Conservation (phyloP, 2,888 invertebrate species). For the Dilophus febrilis region DNA sequence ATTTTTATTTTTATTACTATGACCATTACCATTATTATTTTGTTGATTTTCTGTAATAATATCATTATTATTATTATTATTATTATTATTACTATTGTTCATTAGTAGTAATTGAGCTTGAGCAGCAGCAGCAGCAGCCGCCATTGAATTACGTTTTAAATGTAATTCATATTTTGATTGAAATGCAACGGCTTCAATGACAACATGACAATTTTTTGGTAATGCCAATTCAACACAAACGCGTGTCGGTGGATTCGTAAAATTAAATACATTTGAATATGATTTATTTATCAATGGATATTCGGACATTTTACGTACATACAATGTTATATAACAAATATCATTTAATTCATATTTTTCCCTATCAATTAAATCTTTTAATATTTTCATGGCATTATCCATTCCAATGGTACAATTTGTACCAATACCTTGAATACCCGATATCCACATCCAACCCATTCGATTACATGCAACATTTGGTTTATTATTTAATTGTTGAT, state of each 20-base stretch:
- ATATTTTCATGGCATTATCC: constrained; percentile 52
- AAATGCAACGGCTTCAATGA: constrained; percentile 56
- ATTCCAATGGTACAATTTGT: constrained; percentile 46
- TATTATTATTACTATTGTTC: no score
- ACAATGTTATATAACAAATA: constrained; percentile 67
- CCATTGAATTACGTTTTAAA: no score
- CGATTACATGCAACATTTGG: constrained; percentile 46
- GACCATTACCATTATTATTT: no score
- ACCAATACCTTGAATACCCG: constrained; percentile 58
- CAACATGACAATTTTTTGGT: constrained; percentile 49
- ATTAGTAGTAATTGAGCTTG: no score
- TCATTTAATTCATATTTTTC: constrained; percentile 37
- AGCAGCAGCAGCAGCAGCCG: no score
- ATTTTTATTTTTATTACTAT: constrained; percentile 15
- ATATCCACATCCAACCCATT: constrained; percentile 73
- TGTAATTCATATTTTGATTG: constrained; percentile 1
- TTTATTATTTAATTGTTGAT: constrained; percentile 40
- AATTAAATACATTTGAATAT: constrained; percentile 55
- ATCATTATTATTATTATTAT: no score
- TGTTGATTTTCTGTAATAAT: no score
- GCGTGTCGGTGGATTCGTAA: constrained; percentile 68
- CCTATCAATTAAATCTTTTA: constrained; percentile 34
- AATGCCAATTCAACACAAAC: constrained; percentile 72
- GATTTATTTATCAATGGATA: constrained; percentile 61
- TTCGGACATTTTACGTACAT: constrained; percentile 65